Evolutionary conservation across 2,113 vertebrate species (phyloP), one percentile per base, ranked within the genome.

Genomic region (Labrus mixtus): DNA sequence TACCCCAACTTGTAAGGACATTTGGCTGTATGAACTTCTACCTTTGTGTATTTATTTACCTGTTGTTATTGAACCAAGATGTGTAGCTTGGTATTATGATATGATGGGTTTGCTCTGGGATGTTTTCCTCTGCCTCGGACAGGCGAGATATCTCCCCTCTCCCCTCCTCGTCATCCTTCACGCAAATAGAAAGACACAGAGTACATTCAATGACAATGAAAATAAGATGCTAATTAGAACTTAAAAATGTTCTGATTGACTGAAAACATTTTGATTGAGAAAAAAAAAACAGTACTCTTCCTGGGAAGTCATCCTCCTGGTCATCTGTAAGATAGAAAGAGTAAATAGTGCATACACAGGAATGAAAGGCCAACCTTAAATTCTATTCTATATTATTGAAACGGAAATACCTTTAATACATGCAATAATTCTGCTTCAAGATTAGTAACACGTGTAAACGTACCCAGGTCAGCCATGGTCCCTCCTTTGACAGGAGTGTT

Each of bases 61-160:
- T 96, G 92, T 99, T 99, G 86, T 99, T 96, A 90, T 99, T 97
- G 81, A 99, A 99, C 98, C 98, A 99, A 0, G 97, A 96, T 0
- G 97, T 95, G 17, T 98, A 99, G 92, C 96, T 99, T 4, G 98
- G 98, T 62, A 99, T 97, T 63, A 99, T 99, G 79, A 99, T 97
- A 87, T 99, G 98, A 91, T 99, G 97, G 0, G 96, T 99, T 87
- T 99, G 97, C 36, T 99, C 97, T 0, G 96, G 96, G 80, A 97
- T 95, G 0, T 94, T 98, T 60, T 99, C 98, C 75, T 99, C 98
- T 20, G 95, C 95, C 62, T 99, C 98, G 0, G 96, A 73, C 0
- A 96, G 93, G 4, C 97, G 96, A 29, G 94, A 90, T 9, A 95
- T 95, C 61, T 99, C 98, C 0, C 89, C 94, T 84, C 95, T 95